phyloP scores from a whole-genome alignment of 1,140 invertebrate genomes.

The Conus betulinus region DNA sequence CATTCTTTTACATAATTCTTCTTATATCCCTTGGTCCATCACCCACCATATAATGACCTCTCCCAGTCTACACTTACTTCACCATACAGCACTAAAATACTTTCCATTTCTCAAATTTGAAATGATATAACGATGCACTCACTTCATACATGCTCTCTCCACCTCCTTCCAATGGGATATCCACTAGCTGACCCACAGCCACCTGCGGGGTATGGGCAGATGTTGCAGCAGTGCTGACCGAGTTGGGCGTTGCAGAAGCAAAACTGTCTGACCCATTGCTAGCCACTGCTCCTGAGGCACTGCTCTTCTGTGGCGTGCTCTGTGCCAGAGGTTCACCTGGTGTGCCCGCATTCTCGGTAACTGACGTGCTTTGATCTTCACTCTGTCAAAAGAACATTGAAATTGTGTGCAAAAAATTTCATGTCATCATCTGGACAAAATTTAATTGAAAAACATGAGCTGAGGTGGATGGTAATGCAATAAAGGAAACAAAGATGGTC shows the following conservation, averaged over 20 bases:
- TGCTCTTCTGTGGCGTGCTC: conserved; percentile 63
- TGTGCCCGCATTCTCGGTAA: conserved; percentile 6
- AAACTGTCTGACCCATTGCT: conserved; percentile 29
- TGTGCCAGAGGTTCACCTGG: conserved; percentile 56
- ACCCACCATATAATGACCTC: too few species aligned
- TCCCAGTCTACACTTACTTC: too few species aligned
- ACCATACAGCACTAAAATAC: too few species aligned
- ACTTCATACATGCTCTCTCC: conserved; percentile 21
- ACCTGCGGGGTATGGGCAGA: conserved; percentile 1
- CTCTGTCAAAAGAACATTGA: neutral
- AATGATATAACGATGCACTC: neutral
- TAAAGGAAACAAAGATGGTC: too few species aligned
- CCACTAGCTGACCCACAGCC: conserved; percentile 62
- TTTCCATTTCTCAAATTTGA: too few species aligned
- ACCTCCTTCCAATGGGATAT: conserved; percentile 63
- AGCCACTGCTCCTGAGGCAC: neutral
- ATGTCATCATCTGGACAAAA: too few species aligned
- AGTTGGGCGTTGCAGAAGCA: conserved; percentile 23
- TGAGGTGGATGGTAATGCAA: too few species aligned
- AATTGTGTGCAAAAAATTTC: too few species aligned
- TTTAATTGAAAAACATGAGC: too few species aligned
- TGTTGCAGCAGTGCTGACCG: conserved; percentile 26
- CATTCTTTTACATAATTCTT: too few species aligned
- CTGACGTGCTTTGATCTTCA: neutral
- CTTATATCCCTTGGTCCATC: too few species aligned